A percentile compares a stretch with the other conserved stretches of the same genome.
Evolutionary conservation across 2,888 invertebrate species (phyloP).

Genomic region (Volucella inanis): DNA sequence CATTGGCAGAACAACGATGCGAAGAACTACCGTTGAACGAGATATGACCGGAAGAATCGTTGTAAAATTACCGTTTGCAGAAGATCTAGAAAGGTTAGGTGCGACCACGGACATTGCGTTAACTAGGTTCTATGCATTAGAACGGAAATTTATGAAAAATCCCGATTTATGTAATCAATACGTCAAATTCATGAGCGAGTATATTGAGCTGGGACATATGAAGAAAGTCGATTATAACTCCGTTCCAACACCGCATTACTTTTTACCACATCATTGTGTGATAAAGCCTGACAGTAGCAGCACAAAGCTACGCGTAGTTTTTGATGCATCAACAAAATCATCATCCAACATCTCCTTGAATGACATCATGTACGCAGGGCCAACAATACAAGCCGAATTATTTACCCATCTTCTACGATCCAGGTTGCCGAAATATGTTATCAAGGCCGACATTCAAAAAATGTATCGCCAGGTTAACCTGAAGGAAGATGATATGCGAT

Average conservation of each 20-base stretch:
- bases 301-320: too few species aligned
- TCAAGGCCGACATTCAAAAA: conserved; percentile 50
- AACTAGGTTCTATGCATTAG: too few species aligned
- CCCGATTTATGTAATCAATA: too few species aligned
- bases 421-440: conserved; percentile 19
- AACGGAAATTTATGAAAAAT: too few species aligned
- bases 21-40: conserved; percentile 59
- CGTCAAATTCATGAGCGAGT: conserved; percentile 72
- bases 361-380: conserved; percentile 3
- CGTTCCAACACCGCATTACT: conserved; percentile 2
- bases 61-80: too few species aligned
- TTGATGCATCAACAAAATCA: too few species aligned
- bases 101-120: too few species aligned
- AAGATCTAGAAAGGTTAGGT: too few species aligned
- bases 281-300: conserved; percentile 13
- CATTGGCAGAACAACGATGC: conserved; percentile 18
- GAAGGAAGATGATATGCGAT: conserved; percentile 23
- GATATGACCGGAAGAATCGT: conserved; percentile 22
- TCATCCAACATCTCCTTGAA: too few species aligned
- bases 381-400: neutral
- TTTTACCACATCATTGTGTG: conserved; percentile 24
- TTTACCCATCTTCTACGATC: neutral
- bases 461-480: conserved; percentile 54
- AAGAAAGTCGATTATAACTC: conserved; percentile 25
- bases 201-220: conserved; percentile 74